Evolutionary conservation across 2,113 vertebrate species (phyloP).

Genomic region (Eulacestoma nigropectus): DNA sequence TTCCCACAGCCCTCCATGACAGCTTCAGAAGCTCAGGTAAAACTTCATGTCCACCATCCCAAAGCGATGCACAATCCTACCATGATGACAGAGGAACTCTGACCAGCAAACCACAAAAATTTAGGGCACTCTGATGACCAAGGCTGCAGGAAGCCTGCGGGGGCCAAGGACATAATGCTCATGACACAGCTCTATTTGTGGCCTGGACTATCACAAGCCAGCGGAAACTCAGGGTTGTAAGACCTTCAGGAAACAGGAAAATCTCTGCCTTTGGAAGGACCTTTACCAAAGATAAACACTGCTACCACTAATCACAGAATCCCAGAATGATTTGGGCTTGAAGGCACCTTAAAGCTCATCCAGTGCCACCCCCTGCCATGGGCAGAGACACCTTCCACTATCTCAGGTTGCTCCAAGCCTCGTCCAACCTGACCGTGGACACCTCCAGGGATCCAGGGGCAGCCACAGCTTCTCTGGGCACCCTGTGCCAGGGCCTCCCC

Average conservation of each 20-base stretch:
- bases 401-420: rapidly evolving
- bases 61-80: neutral
- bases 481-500: neutral
- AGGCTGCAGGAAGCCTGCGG: neutral
- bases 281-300: neutral
- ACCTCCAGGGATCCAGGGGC: neutral
- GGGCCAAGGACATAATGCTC: neutral
- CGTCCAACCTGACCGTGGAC: rapidly evolving
- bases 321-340: neutral
- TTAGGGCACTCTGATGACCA: neutral
- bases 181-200: neutral
- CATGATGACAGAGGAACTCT: neutral
- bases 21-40: neutral
- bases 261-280: neutral
- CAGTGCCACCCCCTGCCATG: rapidly evolving
- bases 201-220: rapidly evolving
- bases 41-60: neutral
- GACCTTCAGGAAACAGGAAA: neutral
- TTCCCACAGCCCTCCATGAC: neutral
- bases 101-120: neutral
- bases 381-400: neutral
- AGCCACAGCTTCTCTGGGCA: neutral
- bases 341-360: neutral
- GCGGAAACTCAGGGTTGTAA: neutral
- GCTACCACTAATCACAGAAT: neutral